phyloP scores from a whole-genome alignment of 1,140 invertebrate species.

The Pseudomyrmex sp. region DNA sequence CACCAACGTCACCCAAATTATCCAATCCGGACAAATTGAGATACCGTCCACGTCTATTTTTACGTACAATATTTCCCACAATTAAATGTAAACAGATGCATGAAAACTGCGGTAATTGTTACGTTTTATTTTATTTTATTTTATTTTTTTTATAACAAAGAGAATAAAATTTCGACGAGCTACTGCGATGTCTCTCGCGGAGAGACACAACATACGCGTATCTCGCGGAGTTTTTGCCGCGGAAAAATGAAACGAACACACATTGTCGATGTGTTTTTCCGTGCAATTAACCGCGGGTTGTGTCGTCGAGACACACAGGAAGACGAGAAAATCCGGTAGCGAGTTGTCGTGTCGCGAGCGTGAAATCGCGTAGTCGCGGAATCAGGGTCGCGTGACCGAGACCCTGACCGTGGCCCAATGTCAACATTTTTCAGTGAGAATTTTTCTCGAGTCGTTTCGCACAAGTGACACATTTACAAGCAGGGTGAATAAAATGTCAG shows the following conservation, averaged over 20 bases:
- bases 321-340: slow-evolving; percentile 59
- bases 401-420: slow-evolving; percentile 75
- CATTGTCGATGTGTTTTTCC: slow-evolving; percentile 11
- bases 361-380: slow-evolving; percentile 66
- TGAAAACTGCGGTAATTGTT: no score
- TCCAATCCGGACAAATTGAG: no score
- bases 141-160: no score
- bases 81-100: no score
- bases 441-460: slow-evolving; percentile 50
- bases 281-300: slow-evolving; percentile 35
- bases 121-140: no score
- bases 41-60: neutral
- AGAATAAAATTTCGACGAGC: neutral
- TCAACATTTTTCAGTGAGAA: slow-evolving; percentile 64
- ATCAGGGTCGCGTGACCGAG: slow-evolving; percentile 76
- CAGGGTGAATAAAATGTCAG: slow-evolving; percentile 1
- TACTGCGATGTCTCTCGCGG: neutral
- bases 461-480: slow-evolving; percentile 52
- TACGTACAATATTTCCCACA: no score
- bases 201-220: neutral
- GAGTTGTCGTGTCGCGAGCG: slow-evolving; percentile 41
- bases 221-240: neutral
- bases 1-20: neutral
- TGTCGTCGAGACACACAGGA: slow-evolving; percentile 31
- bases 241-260: slow-evolving; percentile 26